Evolutionary conservation across 2,888 invertebrate species (phyloP).

Genomic region (Bombylius discolor): DNA sequence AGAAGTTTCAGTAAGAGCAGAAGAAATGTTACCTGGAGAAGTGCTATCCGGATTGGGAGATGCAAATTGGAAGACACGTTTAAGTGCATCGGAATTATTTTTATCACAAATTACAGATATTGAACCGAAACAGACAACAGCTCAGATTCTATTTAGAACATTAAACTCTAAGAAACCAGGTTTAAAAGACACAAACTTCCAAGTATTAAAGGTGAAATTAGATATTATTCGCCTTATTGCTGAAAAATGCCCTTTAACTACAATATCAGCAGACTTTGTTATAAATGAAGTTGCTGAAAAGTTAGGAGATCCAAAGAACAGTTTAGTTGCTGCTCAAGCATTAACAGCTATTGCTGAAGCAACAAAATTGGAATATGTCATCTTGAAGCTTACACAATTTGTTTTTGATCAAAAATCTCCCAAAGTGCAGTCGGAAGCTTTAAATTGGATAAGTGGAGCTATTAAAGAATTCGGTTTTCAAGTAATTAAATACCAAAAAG

Average conservation of each 20-base stretch:
- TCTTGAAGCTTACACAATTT: slow-evolving; percentile 55
- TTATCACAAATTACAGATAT: slow-evolving; percentile 47
- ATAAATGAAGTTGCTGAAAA: slow-evolving; percentile 72
- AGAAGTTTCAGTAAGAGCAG: slow-evolving; percentile 62
- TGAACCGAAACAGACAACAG: slow-evolving; percentile 48
- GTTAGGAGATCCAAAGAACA: slow-evolving; percentile 71
- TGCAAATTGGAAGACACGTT: slow-evolving; percentile 73
- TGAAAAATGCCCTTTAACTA: slow-evolving; percentile 58
- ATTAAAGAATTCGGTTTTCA: slow-evolving; percentile 74
- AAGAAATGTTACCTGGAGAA: slow-evolving; percentile 50
- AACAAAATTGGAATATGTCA: slow-evolving; percentile 59
- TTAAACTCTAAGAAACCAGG: slow-evolving; percentile 74
- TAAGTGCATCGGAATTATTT: slow-evolving; percentile 62
- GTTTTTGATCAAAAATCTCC: slow-evolving; percentile 84
- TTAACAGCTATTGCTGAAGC: slow-evolving; percentile 66
- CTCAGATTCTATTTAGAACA: slow-evolving; percentile 62
- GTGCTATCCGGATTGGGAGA: slow-evolving; percentile 55
- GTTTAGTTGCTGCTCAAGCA: slow-evolving; percentile 46
- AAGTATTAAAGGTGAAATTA: slow-evolving; percentile 70
- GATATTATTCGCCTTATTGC: slow-evolving; percentile 68
- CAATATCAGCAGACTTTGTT: slow-evolving; percentile 60
- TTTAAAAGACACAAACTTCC: slow-evolving; percentile 75
- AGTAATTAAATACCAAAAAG: not conserved
- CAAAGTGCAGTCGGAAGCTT: slow-evolving; percentile 75
- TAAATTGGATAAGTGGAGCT: slow-evolving; percentile 65